A percentile compares a stretch with the other conserved stretches of the same genome.
Conservation (phyloP, 2,113 vertebrate genomes). For the Menidia beryllina region DNA sequence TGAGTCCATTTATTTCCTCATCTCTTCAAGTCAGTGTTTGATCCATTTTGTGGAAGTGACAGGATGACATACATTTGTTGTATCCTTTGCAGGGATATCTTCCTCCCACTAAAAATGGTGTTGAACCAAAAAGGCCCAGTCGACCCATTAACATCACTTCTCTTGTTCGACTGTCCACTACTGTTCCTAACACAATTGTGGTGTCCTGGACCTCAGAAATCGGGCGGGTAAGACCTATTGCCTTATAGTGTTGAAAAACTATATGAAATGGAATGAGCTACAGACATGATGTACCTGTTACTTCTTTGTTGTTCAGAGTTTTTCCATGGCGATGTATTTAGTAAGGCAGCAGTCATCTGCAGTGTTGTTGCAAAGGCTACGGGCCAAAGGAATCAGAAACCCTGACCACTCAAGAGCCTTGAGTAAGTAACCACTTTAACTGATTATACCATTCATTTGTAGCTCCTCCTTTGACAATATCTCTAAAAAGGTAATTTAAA, state of each 20-base stretch:
- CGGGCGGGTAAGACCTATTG: constrained; percentile 88
- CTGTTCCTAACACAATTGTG: constrained; percentile 97
- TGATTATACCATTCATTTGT: not conserved
- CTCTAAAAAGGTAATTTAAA: not conserved
- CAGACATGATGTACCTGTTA: not conserved
- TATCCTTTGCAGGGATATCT: constrained; percentile 89
- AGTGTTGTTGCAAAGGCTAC: constrained; percentile 94
- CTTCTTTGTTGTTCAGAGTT: constrained; percentile 84
- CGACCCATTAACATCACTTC: constrained; percentile 99
- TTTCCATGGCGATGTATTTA: constrained; percentile 98
- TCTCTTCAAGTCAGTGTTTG: constrained; percentile 4
- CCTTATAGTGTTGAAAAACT: not conserved
- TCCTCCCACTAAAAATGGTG: constrained; percentile 99
- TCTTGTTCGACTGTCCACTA: constrained; percentile 95
- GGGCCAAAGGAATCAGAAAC: constrained; percentile 97
- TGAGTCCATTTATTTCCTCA: constrained; percentile 79
- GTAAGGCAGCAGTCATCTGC: constrained; percentile 97
- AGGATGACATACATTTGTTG: not conserved
- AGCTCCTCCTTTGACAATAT: not conserved
- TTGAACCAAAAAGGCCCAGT: constrained; percentile 99
- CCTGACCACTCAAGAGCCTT: constrained; percentile 98
- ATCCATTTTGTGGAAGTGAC: not conserved
- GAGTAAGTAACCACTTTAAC: constrained; percentile 83
- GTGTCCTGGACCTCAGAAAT: constrained; percentile 99
- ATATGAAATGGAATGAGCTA: not conserved